phyloP scores from a whole-genome alignment of 2,797 vertebrate genomes.

The Rhinophrynus dorsalis region DNA sequence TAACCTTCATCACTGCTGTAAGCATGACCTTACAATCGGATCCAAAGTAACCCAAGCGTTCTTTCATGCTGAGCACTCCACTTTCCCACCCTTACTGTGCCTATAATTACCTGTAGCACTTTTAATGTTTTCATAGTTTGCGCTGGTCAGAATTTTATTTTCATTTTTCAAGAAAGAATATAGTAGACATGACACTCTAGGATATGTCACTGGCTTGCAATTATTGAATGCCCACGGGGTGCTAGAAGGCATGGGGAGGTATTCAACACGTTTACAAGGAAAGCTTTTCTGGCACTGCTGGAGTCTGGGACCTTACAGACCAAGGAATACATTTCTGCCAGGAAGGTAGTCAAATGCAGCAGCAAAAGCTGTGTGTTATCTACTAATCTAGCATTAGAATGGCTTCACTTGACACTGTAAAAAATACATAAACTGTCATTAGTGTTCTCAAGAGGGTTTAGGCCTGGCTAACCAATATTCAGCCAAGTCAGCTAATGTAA shows the following conservation, averaged over 20 bases:
- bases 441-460: neutral
- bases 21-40: neutral
- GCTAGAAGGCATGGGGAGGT: neutral
- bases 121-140: neutral
- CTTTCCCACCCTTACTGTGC: neutral
- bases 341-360: neutral
- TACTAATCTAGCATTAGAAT: too few species aligned
- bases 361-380: neutral
- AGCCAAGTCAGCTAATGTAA: too few species aligned
- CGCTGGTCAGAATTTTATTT: too few species aligned
- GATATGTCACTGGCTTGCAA: neutral
- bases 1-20: neutral
- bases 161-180: too few species aligned
- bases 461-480: too few species aligned
- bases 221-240: neutral
- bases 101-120: neutral
- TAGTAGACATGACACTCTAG: neutral
- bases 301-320: neutral
- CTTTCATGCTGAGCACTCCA: neutral
- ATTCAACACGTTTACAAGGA: neutral
- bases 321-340: neutral
- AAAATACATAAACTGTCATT: neutral
- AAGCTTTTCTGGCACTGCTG: neutral
- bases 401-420: neutral
- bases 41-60: neutral